Conservation (phyloP, 2,113 vertebrate species). For the Australoheros scitulus region DNA sequence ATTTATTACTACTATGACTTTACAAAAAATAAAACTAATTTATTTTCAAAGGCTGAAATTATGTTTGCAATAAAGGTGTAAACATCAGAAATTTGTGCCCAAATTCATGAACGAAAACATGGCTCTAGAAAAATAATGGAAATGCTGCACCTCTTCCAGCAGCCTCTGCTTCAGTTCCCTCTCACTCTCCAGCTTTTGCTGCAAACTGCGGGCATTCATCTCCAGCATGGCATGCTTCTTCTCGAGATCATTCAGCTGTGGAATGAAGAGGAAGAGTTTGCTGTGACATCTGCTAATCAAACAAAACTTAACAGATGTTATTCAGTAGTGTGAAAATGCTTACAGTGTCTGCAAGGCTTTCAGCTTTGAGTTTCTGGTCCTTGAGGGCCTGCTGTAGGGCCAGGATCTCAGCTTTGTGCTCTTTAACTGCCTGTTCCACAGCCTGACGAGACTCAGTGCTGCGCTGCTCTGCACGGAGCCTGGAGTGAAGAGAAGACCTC, state of each 20-base stretch:
- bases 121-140: neutral
- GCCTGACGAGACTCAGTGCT: constrained; percentile 95
- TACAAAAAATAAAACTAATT: neutral
- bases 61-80: neutral
- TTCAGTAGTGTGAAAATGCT: constrained; percentile 32
- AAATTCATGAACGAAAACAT: neutral
- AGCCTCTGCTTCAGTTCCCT: constrained; percentile 96
- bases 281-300: neutral
- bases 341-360: constrained; percentile 97
- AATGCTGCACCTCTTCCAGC: constrained; percentile 88
- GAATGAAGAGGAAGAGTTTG: neutral
- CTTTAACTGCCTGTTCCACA: constrained; percentile 94
- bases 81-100: neutral
- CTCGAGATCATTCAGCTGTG: constrained; percentile 92
- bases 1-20: neutral
- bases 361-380: constrained; percentile 97
- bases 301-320: neutral
- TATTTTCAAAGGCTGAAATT: neutral
- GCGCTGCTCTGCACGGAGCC: constrained; percentile 93
- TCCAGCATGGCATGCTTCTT: constrained; percentile 99
- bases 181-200: constrained; percentile 97
- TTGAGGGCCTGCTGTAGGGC: constrained; percentile 97
- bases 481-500: constrained; percentile 41
- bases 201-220: constrained; percentile 95
- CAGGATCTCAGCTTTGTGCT: constrained; percentile 97